phyloP scores from a whole-genome alignment of 2,888 invertebrate species.

The Euplagia quadripunctaria region DNA sequence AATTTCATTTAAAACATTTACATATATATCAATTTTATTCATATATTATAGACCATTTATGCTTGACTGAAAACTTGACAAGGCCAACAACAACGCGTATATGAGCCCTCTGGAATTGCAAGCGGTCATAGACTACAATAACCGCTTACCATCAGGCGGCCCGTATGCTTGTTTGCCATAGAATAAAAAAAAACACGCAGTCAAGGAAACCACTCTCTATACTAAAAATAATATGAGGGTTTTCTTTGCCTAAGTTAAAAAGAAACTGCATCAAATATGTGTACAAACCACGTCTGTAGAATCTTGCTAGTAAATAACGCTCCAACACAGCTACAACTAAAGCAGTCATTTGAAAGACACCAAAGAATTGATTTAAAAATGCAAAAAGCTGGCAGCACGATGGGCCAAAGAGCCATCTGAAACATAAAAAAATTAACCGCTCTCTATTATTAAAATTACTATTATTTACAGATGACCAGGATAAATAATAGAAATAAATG shows the following conservation, averaged over 20 bases:
- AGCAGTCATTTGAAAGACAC: slow-evolving; percentile 85
- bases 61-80: background rate
- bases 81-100: no score
- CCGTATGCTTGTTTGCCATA: no score
- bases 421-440: slow-evolving; percentile 42
- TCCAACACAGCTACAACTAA: slow-evolving; percentile 83
- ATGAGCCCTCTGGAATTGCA: no score
- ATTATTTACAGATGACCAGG: background rate
- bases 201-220: background rate
- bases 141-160: no score
- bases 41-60: no score
- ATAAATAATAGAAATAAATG: background rate
- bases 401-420: slow-evolving; percentile 86
- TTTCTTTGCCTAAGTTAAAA: background rate
- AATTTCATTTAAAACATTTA: background rate
- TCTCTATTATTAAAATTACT: background rate
- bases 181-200: background rate
- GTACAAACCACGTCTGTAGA: slow-evolving; percentile 79
- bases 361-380: slow-evolving; percentile 86
- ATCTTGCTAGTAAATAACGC: slow-evolving; percentile 81
- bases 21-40: background rate
- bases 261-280: background rate
- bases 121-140: no score
- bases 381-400: slow-evolving; percentile 86
- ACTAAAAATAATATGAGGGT: background rate